Conservation (phyloP, 2,797 vertebrate species). For the Spatula clypeata region DNA sequence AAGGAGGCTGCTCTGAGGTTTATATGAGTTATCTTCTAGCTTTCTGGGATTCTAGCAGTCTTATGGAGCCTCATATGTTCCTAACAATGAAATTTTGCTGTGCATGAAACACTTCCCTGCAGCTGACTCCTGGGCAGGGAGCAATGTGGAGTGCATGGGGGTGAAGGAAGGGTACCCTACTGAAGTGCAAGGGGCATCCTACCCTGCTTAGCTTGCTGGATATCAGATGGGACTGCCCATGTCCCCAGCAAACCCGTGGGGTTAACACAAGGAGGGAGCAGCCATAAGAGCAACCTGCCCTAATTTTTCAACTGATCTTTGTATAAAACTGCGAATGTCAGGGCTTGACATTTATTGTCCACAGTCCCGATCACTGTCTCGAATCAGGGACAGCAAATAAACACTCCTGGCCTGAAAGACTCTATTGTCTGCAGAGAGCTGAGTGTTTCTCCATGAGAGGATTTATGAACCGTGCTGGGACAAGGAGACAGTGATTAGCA, state of each 20-base stretch:
- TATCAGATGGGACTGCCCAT: fast-evolving
- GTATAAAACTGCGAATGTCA: not conserved
- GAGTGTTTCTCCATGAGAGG: not conserved
- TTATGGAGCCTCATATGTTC: not conserved
- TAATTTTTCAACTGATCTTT: not conserved
- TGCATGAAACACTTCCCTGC: not conserved
- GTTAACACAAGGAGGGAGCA: fast-evolving
- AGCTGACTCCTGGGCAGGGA: not conserved
- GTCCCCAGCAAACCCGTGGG: fast-evolving
- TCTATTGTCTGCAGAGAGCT: not conserved
- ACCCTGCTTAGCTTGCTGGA: not conserved
- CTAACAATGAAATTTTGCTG: not conserved
- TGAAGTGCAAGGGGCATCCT: not conserved
- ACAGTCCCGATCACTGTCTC: fast-evolving
- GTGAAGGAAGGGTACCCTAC: fast-evolving
- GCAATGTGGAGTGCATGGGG: fast-evolving
- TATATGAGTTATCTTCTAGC: not conserved
- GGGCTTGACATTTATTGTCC: not conserved
- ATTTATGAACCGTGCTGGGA: not conserved
- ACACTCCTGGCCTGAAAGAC: not conserved
- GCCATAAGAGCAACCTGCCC: not conserved
- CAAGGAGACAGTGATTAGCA: not conserved
- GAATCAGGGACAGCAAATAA: not conserved
- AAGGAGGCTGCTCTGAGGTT: not conserved
- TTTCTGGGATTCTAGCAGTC: not conserved